Conservation (phyloP, 2,888 invertebrate species). For the Eulithis prunata region DNA sequence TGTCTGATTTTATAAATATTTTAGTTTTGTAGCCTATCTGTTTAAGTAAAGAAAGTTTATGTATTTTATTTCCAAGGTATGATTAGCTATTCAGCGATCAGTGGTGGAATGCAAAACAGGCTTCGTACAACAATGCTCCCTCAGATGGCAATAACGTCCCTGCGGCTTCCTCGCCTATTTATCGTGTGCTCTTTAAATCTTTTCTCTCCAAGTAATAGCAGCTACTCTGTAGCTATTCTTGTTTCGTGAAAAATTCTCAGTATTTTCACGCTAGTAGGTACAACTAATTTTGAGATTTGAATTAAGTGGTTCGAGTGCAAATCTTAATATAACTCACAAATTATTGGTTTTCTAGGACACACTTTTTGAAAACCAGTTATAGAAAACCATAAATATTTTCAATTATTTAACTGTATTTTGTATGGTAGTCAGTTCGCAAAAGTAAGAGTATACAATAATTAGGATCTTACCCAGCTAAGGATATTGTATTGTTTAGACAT, state of each 20-base stretch:
- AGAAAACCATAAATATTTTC: no score
- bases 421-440: no score
- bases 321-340: no score
- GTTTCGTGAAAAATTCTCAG: slow-evolving; percentile 40
- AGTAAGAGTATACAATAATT: no score
- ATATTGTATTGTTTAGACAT: no score
- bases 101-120: slow-evolving; percentile 46
- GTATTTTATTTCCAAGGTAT: slow-evolving; percentile 12
- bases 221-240: slow-evolving; percentile 46
- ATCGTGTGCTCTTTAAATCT: slow-evolving; percentile 54
- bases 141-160: slow-evolving; percentile 55
- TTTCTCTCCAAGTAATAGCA: slow-evolving; percentile 42
- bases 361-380: no score
- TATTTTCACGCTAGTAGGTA: slow-evolving; percentile 32
- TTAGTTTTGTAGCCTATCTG: neutral
- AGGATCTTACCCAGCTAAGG: no score
- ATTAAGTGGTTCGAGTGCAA: no score
- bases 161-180: slow-evolving; percentile 56
- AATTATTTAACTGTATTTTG: no score
- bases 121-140: slow-evolving; percentile 47
- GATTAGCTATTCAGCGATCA: slow-evolving; percentile 41
- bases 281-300: no score
- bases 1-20: no score
- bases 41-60: slow-evolving; percentile 4
- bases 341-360: no score